phyloP scores from a whole-genome alignment of 2,113 vertebrate species.

The Actenoides hombroni region DNA sequence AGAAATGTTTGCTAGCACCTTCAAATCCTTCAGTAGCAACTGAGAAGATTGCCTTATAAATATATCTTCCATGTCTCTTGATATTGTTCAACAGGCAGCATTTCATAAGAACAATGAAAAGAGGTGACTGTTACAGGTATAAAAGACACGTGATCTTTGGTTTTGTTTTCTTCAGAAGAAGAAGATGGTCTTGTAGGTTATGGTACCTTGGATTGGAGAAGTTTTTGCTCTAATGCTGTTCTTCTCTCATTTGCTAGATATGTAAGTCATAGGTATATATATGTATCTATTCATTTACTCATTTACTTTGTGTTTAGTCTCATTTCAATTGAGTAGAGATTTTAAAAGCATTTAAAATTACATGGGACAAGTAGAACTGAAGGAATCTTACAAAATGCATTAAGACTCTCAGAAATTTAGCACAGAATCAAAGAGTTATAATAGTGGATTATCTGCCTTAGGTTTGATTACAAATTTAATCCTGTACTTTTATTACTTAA shows the following conservation, averaged over 20 bases:
- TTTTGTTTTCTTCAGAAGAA: neutral
- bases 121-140: neutral
- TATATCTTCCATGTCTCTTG: neutral
- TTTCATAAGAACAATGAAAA: neutral
- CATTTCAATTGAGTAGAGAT: neutral
- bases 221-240: neutral
- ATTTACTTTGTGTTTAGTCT: neutral
- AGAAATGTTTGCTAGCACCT: neutral
- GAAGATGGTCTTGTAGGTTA: neutral
- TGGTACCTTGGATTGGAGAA: neutral
- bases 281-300: neutral
- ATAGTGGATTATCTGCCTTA: neutral
- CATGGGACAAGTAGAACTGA: neutral
- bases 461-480: neutral
- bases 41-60: neutral
- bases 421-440: neutral
- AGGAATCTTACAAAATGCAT: neutral
- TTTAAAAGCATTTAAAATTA: neutral
- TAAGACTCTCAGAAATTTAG: neutral
- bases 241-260: neutral
- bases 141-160: fast-evolving
- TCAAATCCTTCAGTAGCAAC: neutral
- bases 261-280: neutral
- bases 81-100: neutral
- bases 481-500: neutral